These are phyloP conservation scores for Heliconius ethilla DNA, from an alignment of 2,888 invertebrate species.

Conservation along the genomic window DNA sequence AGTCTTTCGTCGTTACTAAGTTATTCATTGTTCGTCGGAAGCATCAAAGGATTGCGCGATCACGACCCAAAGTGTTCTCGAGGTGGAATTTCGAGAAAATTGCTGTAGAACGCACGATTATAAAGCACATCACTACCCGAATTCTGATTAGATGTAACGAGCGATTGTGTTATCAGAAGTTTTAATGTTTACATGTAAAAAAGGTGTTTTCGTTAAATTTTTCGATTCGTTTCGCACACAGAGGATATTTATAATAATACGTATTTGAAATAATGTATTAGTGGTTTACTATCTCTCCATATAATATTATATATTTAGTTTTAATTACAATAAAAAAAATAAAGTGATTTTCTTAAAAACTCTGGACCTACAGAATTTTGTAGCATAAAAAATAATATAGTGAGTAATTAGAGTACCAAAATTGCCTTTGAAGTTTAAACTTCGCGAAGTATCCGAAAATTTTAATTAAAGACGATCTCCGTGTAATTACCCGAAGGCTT, in stretches of 20 bases:
- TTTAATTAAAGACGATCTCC: constrained; percentile 48
- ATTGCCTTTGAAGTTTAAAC: constrained; percentile 44
- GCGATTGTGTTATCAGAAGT: constrained; percentile 44
- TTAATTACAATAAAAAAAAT: constrained; percentile 12
- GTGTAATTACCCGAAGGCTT: constrained; percentile 47
- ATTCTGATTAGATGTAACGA: constrained; percentile 49
- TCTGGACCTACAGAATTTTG: constrained; percentile 32
- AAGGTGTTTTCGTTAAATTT: neutral
- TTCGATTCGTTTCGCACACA: neutral
- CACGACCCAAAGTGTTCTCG: constrained; percentile 72
- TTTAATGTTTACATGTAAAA: constrained; percentile 18
- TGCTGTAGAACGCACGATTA: constrained; percentile 68
- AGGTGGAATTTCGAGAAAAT: constrained; percentile 73
- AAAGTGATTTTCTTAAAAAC: constrained; percentile 21
- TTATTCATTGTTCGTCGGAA: constrained; percentile 69
- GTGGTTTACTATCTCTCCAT: neutral
- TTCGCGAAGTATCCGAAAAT: constrained; percentile 47
- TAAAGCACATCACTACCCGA: constrained; percentile 56
- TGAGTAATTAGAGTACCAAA: constrained; percentile 41
- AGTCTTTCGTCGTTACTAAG: constrained; percentile 63
- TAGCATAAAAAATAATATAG: constrained; percentile 38
- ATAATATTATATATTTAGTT: neutral
- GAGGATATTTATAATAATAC: no score
- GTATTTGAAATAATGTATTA: neutral
- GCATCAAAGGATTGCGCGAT: constrained; percentile 70